A percentile compares a stretch with the other conserved stretches of the same genome.
Evolutionary conservation across 1,140 invertebrate species (phyloP).

Genomic region (Drosophila ogumai): DNA sequence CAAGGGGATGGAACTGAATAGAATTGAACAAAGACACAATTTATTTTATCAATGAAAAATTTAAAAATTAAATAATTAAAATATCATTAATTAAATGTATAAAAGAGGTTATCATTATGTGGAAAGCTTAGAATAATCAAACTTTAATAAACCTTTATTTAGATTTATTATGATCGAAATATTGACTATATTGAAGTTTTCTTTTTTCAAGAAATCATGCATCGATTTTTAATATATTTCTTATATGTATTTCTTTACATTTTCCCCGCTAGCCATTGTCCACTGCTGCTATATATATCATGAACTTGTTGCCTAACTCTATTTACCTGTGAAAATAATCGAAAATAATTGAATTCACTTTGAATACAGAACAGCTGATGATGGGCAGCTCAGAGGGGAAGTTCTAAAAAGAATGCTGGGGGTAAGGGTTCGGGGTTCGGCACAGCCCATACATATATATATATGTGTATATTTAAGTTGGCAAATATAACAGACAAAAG

Average conservation of each 20-base stretch:
- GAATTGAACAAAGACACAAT: too few relatives aligned
- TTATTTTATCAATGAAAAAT: too few relatives aligned
- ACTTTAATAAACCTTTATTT: too few relatives aligned
- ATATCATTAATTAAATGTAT: too few relatives aligned
- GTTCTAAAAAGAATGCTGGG: background rate
- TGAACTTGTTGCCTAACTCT: conserved; percentile 25
- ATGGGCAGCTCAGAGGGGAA: conserved; percentile 28
- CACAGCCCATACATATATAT: background rate
- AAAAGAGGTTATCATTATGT: too few relatives aligned
- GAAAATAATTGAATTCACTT: conserved; percentile 56
- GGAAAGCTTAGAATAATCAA: too few relatives aligned
- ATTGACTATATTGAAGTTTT: too few relatives aligned
- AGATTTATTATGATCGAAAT: too few relatives aligned
- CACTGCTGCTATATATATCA: conserved; percentile 24
- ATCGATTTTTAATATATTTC: background rate
- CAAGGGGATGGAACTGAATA: too few relatives aligned
- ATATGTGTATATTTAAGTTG: conserved; percentile 9
- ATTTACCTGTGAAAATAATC: conserved; percentile 56
- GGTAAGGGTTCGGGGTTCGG: background rate
- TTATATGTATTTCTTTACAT: too few relatives aligned
- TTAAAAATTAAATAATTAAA: too few relatives aligned
- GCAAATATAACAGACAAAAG: conserved; percentile 44
- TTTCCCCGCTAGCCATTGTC: background rate
- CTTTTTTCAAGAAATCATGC: too few relatives aligned
- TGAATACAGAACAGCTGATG: conserved; percentile 66